Conservation (phyloP, 2,888 invertebrate species). For the Mesorhabditis spiculigera region DNA sequence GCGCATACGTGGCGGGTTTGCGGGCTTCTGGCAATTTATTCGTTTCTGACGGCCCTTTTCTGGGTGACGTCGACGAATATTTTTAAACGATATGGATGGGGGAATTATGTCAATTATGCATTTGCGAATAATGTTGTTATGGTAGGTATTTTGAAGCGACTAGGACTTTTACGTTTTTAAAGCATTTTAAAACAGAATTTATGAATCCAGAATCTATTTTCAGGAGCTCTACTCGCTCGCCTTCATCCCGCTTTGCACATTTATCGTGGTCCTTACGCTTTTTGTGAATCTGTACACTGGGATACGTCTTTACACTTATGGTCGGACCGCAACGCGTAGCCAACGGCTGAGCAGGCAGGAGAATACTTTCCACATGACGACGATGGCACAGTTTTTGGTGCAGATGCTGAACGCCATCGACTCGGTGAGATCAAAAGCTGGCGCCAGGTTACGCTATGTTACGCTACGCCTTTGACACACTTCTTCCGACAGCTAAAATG, state of each 20-base stretch:
- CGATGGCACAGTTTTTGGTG: not conserved
- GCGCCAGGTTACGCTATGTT: too few relatives aligned
- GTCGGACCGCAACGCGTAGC: not conserved
- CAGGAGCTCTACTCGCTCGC: not conserved
- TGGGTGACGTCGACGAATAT: too few relatives aligned
- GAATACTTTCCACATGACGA: slow-evolving; percentile 1
- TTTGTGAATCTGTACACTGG: not conserved
- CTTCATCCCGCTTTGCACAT: not conserved
- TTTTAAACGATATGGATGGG: too few relatives aligned
- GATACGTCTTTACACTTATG: not conserved
- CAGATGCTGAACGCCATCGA: not conserved
- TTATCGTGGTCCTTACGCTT: not conserved
- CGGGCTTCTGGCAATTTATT: too few relatives aligned
- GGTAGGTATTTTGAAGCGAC: too few relatives aligned
- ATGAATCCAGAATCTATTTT: not conserved
- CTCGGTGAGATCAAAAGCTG: not conserved
- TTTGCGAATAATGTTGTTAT: too few relatives aligned
- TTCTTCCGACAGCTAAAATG: too few relatives aligned
- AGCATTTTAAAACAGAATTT: not conserved
- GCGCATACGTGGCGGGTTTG: not conserved
- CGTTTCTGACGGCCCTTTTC: too few relatives aligned
- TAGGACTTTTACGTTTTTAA: too few relatives aligned
- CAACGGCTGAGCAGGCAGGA: not conserved
- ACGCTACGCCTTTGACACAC: too few relatives aligned
- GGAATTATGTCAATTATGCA: too few relatives aligned